Evolutionary conservation across 2,797 vertebrate species (phyloP), one percentile per base, ranked within the genome.

Genomic region (Tenualosa ilisha): DNA sequence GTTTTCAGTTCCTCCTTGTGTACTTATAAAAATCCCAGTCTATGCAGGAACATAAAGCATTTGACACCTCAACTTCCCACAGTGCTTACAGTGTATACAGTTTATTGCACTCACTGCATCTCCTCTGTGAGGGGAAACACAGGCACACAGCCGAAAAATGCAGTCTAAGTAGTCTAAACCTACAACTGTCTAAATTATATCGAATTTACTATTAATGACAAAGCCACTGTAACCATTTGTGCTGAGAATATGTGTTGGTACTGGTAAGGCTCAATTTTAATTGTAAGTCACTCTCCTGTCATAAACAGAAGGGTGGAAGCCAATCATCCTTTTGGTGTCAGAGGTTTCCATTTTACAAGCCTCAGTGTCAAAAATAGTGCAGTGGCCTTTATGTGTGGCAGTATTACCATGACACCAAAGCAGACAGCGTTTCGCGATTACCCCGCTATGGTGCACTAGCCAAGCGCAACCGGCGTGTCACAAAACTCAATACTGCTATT

Each of bases 401-500:
- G 84, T 50, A 61, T 83, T 81, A 46, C 82, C 26, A 20, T 79
- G 72, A 79, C 72, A 79, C 72, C 72, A 46, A 79, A 79, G 6
- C 40, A 79, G 72, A 79, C 37, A 11, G 72, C 72, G 6, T n/a
- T 79, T 79, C 72, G 6, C 46, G 72, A 79, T 79, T n/a, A 79
- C 72, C 40, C 72, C 22, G 40, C 37, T 46, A 15, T 46, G 72
- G 40, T 9, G 37, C 72, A 22, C 37, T 6, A 11, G 26, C 65
- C 26, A 63, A 63, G 59, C 59, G 59, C 59, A 63, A 63, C 59
- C 59, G 15, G 37, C 37, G 53, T 81, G 83, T 82, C 59, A 82
- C 61, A 82, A 50, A 83, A 81, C 86, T 54, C 84, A 85, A 85
- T 31, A 49, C 46, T 75, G 82, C 79, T 79, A 79, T 79, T 79